phyloP scores from a whole-genome alignment of 2,797 vertebrate genomes.

The Onychomys arenicola region DNA sequence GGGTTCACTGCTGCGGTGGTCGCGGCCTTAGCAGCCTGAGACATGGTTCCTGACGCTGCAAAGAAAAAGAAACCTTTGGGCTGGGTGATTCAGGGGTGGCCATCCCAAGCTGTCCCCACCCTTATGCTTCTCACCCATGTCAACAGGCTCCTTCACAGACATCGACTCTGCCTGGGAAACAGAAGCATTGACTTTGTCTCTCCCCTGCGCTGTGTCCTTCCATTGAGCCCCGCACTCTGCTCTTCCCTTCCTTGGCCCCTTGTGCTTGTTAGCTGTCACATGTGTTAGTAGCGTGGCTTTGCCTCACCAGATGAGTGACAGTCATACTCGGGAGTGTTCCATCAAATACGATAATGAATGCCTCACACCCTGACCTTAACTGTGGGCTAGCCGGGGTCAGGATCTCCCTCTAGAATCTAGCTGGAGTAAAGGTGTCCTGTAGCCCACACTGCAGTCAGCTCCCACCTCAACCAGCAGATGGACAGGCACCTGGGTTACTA shows the following conservation, averaged over 20 bases:
- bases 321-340: neutral
- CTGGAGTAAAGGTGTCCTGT: neutral
- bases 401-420: neutral
- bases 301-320: neutral
- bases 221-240: neutral
- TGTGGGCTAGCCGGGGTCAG: neutral
- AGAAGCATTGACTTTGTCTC: neutral
- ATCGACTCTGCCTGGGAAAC: neutral
- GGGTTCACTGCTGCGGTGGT: constrained; percentile 87
- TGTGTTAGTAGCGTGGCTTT: neutral
- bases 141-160: neutral
- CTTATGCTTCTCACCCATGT: too few species aligned
- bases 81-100: fast-evolving
- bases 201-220: neutral
- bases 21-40: constrained; percentile 92
- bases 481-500: neutral
- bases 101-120: fast-evolving
- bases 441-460: neutral
- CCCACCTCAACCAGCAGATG: neutral
- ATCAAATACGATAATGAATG: neutral
- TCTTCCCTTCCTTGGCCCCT: neutral
- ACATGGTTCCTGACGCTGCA: constrained; percentile 88
- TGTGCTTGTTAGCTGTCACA: neutral
- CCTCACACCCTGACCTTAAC: neutral
- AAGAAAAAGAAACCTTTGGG: neutral